phyloP scores from a whole-genome alignment of 2,113 vertebrate species.

The Dissostichus mawsoni region DNA sequence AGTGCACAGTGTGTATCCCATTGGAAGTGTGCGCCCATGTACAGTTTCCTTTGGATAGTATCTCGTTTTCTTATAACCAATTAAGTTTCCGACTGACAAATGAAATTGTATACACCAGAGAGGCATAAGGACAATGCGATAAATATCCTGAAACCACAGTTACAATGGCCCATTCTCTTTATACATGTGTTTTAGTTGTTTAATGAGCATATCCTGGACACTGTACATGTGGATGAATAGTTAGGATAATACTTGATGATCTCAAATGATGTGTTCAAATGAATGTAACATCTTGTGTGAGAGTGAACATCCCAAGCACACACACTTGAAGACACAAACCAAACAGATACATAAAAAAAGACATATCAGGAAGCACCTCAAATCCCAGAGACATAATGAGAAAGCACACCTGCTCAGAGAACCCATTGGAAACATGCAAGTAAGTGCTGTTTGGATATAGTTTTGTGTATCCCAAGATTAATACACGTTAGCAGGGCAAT shows the following conservation, averaged over 20 bases:
- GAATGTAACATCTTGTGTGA: constrained; percentile 3
- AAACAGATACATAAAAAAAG: constrained; percentile 31
- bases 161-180: neutral
- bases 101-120: neutral
- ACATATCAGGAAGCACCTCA: neutral
- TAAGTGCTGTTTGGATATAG: constrained; percentile 26
- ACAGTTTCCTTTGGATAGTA: constrained; percentile 22
- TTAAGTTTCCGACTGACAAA: neutral
- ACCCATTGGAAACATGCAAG: constrained; percentile 20
- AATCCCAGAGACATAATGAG: constrained; percentile 31
- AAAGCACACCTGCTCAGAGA: neutral
- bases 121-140: neutral
- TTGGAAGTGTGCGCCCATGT: constrained; percentile 39
- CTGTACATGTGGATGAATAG: constrained; percentile 48
- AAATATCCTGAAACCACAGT: neutral
- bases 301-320: constrained; percentile 15
- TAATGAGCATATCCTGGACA: constrained; percentile 12
- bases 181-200: neutral
- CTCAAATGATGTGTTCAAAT: constrained; percentile 11
- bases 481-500: neutral
- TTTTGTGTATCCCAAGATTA: constrained; percentile 13
- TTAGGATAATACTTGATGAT: constrained; percentile 41
- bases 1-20: constrained; percentile 52
- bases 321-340: constrained; percentile 15
- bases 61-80: constrained; percentile 19